Percentiles rank a stretch among this genome's conserved stretches.
phyloP scores from a whole-genome alignment of 2,888 invertebrate species.

The Heliconius aoede region DNA sequence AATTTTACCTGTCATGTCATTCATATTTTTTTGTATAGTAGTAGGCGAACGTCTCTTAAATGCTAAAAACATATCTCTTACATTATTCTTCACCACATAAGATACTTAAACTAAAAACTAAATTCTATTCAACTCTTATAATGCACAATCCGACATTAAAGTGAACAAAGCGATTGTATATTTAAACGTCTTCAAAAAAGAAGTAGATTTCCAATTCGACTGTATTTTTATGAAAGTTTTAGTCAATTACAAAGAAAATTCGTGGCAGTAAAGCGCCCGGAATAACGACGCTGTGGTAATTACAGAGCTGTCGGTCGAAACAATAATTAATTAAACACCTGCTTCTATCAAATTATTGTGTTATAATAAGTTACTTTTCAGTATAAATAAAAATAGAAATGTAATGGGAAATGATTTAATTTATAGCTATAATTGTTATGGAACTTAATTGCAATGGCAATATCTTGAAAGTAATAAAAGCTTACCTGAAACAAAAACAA shows the following conservation, averaged over 20 bases:
- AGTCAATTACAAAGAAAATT: slow-evolving; percentile 33
- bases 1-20: background rate
- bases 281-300: slow-evolving; percentile 52
- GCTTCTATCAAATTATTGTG: slow-evolving; percentile 57
- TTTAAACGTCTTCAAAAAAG: too few species aligned
- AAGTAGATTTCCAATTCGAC: background rate
- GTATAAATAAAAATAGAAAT: slow-evolving; percentile 27
- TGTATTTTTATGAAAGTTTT: slow-evolving; percentile 29
- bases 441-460: background rate
- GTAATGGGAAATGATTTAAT: slow-evolving; percentile 44
- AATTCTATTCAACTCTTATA: background rate
- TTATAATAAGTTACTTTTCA: slow-evolving; percentile 50
- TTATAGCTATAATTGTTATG: background rate
- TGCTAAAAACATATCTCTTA: background rate
- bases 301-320: slow-evolving; percentile 52
- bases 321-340: slow-evolving; percentile 67
- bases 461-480: background rate
- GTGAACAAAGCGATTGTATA: slow-evolving; percentile 8
- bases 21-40: background rate
- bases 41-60: background rate
- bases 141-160: background rate
- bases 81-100: too few species aligned
- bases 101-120: background rate
- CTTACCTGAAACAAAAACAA: slow-evolving; percentile 13
- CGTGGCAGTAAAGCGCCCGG: slow-evolving; percentile 36